These are phyloP conservation scores for Menidia menidia DNA, from an alignment of 2,797 vertebrate species.

Conservation along the genomic window DNA sequence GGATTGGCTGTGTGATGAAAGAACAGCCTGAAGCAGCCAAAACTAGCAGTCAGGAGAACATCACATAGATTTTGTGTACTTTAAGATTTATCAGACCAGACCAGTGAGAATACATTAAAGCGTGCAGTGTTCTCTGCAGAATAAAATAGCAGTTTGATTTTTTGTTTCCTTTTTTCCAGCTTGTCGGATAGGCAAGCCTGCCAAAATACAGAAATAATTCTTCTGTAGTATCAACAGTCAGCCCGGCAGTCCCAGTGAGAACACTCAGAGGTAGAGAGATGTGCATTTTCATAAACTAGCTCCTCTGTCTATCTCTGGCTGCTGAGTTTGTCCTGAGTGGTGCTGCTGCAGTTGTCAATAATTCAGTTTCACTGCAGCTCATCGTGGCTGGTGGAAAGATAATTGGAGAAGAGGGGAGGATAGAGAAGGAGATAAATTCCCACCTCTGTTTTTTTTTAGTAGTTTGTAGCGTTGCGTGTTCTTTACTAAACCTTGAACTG, in stretches of 20 bases:
- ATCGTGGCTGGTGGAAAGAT: slow-evolving; percentile 54
- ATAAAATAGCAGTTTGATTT: slow-evolving; percentile 18
- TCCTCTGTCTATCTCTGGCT: slow-evolving; percentile 54
- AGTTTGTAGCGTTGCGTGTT: slow-evolving; percentile 12
- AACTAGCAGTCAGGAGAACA: slow-evolving; percentile 19
- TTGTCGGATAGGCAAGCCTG: slow-evolving; percentile 19
- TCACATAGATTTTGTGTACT: slow-evolving; percentile 2
- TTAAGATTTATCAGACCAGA: not conserved
- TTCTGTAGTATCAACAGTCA: slow-evolving; percentile 32
- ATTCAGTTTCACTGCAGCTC: slow-evolving; percentile 76
- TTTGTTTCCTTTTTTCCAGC: not conserved
- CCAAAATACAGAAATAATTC: slow-evolving; percentile 38
- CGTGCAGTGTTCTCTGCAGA: slow-evolving; percentile 13
- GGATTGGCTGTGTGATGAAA: slow-evolving; percentile 5
- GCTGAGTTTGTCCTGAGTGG: slow-evolving; percentile 50
- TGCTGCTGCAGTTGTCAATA: slow-evolving; percentile 73
- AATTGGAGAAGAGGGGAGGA: slow-evolving; percentile 35
- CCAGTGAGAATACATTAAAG: slow-evolving; percentile 26
- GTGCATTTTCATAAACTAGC: slow-evolving; percentile 62
- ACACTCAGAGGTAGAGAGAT: slow-evolving; percentile 53
- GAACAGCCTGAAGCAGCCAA: slow-evolving; percentile 11
- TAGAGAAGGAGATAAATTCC: slow-evolving; percentile 28
- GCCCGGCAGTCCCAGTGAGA: slow-evolving; percentile 27
- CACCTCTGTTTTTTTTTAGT: slow-evolving; percentile 30
- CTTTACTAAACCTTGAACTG: slow-evolving; percentile 31